Evolutionary conservation across 2,888 invertebrate genomes (phyloP), one percentile per base, ranked within the genome.

Genomic region (Germaria angustata): DNA sequence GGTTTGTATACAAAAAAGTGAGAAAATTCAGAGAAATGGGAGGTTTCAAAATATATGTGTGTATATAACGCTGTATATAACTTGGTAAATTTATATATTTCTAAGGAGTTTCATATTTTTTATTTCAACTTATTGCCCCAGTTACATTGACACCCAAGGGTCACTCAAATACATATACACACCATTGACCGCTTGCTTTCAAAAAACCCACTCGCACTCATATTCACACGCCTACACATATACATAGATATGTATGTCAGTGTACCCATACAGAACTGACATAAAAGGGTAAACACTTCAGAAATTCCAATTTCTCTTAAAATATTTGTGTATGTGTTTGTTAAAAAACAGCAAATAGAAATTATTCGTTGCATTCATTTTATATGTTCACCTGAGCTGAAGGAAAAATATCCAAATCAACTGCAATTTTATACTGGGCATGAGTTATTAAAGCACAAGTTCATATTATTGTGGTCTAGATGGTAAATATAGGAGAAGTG

Each of bases 271-370:
- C 4, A 36, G n/a, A 20, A 6, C 22, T 36, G 49, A 20, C 28
- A 32, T 34, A 53, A 9, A 36, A 36, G 2, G 15, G n/a, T 39
- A 39, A 13, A 17, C 28, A 61, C 61, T 71, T 61, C 72, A 72
- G 49, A 20, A 49, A 20, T 49, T 72, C 28, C 72, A 72, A 51
- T 72, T 41, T 20, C 39, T 39, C n/a, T 59, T 22, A 0, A 61
- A 71, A 71, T 49, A 6, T 28, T 28, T 3, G 22, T 69, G 15
- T 36, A 9, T 24, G 15, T 46, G 1, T 4, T 1, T 22, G 49
- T 5, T 13, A 28, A 11, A 49, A 36, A 34, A 36, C 6, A 36
- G 59, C 8, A 71, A 57, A 71, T 36, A 71, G 13, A 17, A 36
- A 17, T 36, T n/a, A n/a, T n/a, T n/a, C 46, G 36, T 22, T 46